Evolutionary conservation across 2,888 invertebrate genomes (phyloP).

Genomic region (Lymantria monacha): DNA sequence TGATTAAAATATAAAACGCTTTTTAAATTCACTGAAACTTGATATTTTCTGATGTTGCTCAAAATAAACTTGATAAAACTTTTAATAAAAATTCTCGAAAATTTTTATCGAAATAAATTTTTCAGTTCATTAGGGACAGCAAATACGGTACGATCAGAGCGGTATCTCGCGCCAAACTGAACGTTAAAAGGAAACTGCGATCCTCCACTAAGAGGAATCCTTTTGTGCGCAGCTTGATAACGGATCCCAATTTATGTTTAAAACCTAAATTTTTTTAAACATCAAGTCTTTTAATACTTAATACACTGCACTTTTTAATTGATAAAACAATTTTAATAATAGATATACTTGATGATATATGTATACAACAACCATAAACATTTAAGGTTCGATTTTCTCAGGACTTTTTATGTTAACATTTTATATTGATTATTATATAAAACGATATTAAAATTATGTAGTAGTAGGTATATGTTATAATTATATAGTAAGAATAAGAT

Average conservation of each 20-base stretch:
- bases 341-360: no score
- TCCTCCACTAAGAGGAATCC: background rate
- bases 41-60: no score
- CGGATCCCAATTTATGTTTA: background rate
- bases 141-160: background rate
- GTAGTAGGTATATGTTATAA: no score
- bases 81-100: background rate
- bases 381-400: no score
- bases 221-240: background rate
- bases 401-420: no score
- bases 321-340: no score
- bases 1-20: background rate
- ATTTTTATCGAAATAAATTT: background rate
- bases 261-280: background rate
- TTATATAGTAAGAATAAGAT: no score
- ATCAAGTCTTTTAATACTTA: background rate
- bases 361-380: no score
- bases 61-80: background rate
- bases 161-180: slow-evolving; percentile 3
- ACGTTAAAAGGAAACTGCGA: background rate
- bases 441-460: no score
- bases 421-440: no score
- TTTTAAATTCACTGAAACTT: no score
- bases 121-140: background rate
- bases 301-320: background rate